Base-by-base conservation (phyloP, 1,140 invertebrate genomes). In the Listronotus bonariensis region DNA sequence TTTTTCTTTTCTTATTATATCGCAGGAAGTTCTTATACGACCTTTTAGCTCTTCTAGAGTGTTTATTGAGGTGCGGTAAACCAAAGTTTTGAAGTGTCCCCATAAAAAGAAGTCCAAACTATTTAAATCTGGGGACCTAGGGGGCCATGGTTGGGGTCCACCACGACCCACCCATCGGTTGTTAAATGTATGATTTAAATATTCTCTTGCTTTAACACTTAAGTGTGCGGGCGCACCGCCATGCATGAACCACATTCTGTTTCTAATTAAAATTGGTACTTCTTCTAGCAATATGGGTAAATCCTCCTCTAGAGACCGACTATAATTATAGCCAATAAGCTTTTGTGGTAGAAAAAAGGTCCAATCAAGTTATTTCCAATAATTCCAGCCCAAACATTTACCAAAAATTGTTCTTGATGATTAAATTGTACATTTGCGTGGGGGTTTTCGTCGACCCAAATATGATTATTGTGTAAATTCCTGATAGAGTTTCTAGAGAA, bases 201-300 rank as follows among this genome's bases (percentile, higher is more conserved):
- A 45, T 45, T 45, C 43, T 45, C 11, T 45, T n/a, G 6, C 43
- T n/a, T 45, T 14, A 45, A n/a, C 11, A 11, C 8, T 45, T 10
- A 45, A 45, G 43, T 7, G 15, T 10, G 15, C 11, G 7, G 8
- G 15, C 6, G 43, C 8, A n/a, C n/a, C n/a, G n/a, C n/a, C n/a
- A n/a, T n/a, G n/a, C n/a, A n/a, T n/a, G n/a, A n/a, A n/a, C n/a
- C n/a, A n/a, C n/a, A n/a, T n/a, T n/a, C n/a, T n/a, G n/a, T n/a
- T n/a, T n/a, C n/a, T n/a, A n/a, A n/a, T n/a, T n/a, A n/a, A n/a
- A n/a, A n/a, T n/a, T n/a, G n/a, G n/a, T n/a, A 45, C 43, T 11
- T 45, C 43, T n/a, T 45, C 15, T 45, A 45, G 43, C 43, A 45
- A 45, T 10, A 45, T 45, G 11, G 43, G 43, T 14, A 45, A 45